Evolutionary conservation across 2,888 invertebrate species (phyloP).

Genomic region (Hirtodrosophila histrioides): DNA sequence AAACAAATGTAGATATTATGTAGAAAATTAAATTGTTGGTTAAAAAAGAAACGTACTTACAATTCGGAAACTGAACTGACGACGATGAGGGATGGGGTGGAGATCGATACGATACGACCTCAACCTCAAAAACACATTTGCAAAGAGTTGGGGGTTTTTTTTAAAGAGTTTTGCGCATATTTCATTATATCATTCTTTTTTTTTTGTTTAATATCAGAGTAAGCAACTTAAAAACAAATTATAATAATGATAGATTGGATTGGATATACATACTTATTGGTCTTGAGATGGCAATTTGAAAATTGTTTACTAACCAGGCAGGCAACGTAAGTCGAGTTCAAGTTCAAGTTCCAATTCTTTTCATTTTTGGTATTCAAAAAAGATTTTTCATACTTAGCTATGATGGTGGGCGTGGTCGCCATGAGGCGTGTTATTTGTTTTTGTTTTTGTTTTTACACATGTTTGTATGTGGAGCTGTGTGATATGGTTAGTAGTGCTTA

Average conservation of each 20-base stretch:
- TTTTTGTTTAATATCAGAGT: slow-evolving; percentile 18
- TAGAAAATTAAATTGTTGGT: slow-evolving; percentile 61
- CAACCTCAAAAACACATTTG: slow-evolving; percentile 48
- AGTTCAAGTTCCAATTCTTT: slow-evolving; percentile 68
- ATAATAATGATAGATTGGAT: slow-evolving; percentile 38
- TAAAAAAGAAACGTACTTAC: slow-evolving; percentile 82
- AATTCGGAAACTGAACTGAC: slow-evolving; percentile 80
- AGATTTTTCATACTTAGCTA: slow-evolving; percentile 57
- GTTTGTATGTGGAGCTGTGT: slow-evolving; percentile 30
- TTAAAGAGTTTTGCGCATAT: slow-evolving; percentile 10
- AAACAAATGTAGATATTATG: slow-evolving; percentile 46
- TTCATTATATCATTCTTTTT: slow-evolving; percentile 7
- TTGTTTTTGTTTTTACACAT: neutral
- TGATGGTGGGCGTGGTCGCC: slow-evolving; percentile 44
- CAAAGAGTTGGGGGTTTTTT: slow-evolving; percentile 34
- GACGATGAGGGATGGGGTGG: slow-evolving; percentile 56
- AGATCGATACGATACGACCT: slow-evolving; percentile 47
- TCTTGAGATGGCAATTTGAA: slow-evolving; percentile 32
- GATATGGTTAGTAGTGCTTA: slow-evolving; percentile 47
- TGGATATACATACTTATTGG: slow-evolving; percentile 31
- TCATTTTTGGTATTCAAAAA: slow-evolving; percentile 29
- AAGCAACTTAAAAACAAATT: slow-evolving; percentile 54
- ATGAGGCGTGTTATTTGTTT: slow-evolving; percentile 19
- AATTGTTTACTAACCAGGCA: slow-evolving; percentile 68
- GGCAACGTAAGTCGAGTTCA: slow-evolving; percentile 58